Evolutionary conservation across 2,797 vertebrate genomes (phyloP), one percentile per base, ranked within the genome.

Genomic region (Acanthornis magna): DNA sequence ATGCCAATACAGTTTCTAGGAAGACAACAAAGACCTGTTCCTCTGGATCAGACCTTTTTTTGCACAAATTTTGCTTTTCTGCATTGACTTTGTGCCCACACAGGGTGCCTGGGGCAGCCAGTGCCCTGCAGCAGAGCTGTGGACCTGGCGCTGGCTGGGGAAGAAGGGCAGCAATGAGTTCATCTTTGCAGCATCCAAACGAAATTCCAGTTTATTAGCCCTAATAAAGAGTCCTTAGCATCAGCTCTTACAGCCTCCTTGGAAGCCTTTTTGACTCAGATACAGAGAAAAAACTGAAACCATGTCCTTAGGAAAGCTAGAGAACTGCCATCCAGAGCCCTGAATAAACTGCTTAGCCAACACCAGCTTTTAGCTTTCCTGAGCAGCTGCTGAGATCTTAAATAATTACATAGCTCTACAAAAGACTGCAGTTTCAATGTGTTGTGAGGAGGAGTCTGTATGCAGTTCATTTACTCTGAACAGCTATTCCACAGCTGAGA

Each of bases 361-460:
- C 40, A 17, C 45, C 45, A 62, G 88, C 80, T 91, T 91, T 93
- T 67, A 94, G 81, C 67, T 78, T 85, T 94, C 67, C 53, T 65
- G 74, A 92, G 55, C 89, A 95, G 90, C 66, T 97, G 94, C 84
- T 84, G 85, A 91, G 47, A 72, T 77, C 88, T 70, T 67, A 55
- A 54, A 60, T 94, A 96, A 97, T 96, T 97, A 62, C 38, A 57
- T 10, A 89, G 63, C 75, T 96, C 85, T 78, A 25, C 81, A 89
- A 88, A 95, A 85, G 73, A 22, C 54, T 78, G 47, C 5, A 40
- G 60, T 45, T 71, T 95, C 88, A 77, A 1, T 70, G 23, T 47
- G 34, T 51, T 85, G 32, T 94, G 88, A 75, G 47, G 27, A 25
- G 15, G 40, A 93, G 55, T 58, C 61, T 96, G 84, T 94, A 75